Conservation (phyloP, 2,888 invertebrate species). For the Cancer borealis region DNA sequence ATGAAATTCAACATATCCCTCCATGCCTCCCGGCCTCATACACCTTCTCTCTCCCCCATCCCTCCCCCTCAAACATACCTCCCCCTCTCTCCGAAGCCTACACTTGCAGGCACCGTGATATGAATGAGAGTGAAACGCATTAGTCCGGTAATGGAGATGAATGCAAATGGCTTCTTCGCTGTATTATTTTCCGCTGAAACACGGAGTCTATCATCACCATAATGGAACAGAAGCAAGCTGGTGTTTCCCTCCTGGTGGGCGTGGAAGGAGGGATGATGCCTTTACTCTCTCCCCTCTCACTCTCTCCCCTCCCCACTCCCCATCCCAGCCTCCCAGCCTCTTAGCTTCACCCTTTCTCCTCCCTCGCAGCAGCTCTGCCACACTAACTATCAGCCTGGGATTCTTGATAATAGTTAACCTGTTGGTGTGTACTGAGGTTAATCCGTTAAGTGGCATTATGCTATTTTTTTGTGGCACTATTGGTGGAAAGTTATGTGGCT, state of each 20-base stretch:
- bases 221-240: not conserved
- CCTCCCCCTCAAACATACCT: not conserved
- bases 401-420: conserved; percentile 36
- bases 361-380: not conserved
- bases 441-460: conserved; percentile 42
- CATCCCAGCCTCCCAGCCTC: not conserved
- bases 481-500: conserved; percentile 30
- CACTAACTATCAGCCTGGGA: conserved; percentile 26
- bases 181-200: conserved; percentile 25
- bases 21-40: not conserved
- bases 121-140: not conserved
- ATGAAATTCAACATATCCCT: not conserved
- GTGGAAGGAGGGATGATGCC: not conserved
- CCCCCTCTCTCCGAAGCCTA: not conserved
- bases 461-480: conserved; percentile 42
- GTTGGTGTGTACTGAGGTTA: not conserved
- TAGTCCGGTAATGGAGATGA: conserved; percentile 33
- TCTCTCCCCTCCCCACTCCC: not conserved
- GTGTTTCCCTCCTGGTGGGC: not conserved
- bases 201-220: not conserved
- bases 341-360: not conserved
- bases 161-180: conserved; percentile 12
- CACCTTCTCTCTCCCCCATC: not conserved
- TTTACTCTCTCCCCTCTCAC: not conserved
- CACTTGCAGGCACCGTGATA: not conserved